These are phyloP conservation scores for Lapara coniferarum DNA, from an alignment of 2,888 invertebrate genomes.

Conservation along the genomic window DNA sequence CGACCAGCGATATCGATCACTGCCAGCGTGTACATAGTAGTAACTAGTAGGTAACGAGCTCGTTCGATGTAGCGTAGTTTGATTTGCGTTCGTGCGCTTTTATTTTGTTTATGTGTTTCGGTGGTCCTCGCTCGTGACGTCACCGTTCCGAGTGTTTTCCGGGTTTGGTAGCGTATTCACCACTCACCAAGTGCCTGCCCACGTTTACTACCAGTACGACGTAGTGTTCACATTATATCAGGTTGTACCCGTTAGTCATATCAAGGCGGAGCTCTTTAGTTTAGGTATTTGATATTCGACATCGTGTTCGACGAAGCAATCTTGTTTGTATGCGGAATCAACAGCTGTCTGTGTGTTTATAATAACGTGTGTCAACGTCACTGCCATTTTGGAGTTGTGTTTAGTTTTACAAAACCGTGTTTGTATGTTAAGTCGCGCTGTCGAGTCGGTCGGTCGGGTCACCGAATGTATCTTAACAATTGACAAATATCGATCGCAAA, in stretches of 20 bases:
- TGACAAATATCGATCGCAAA: constrained; percentile 4
- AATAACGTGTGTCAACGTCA: constrained; percentile 44
- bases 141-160: constrained; percentile 34
- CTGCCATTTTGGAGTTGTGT: constrained; percentile 65
- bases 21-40: constrained; percentile 78
- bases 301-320: constrained; percentile 51
- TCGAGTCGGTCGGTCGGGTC: constrained; percentile 1
- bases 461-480: neutral
- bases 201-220: constrained; percentile 40
- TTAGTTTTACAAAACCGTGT: constrained; percentile 32
- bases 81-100: constrained; percentile 53
- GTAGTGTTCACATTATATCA: constrained; percentile 69
- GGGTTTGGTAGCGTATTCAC: constrained; percentile 35
- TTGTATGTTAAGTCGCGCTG: constrained; percentile 27
- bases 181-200: constrained; percentile 70
- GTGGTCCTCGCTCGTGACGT: constrained; percentile 25
- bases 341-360: constrained; percentile 58
- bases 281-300: constrained; percentile 60
- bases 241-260: constrained; percentile 65
- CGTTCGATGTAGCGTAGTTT: constrained; percentile 30
- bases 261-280: constrained; percentile 62
- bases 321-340: constrained; percentile 59
- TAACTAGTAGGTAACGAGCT: constrained; percentile 19
- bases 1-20: constrained; percentile 79
- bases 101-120: constrained; percentile 49